phyloP scores from a whole-genome alignment of 2,797 vertebrate species.

The Dipus sagitta region DNA sequence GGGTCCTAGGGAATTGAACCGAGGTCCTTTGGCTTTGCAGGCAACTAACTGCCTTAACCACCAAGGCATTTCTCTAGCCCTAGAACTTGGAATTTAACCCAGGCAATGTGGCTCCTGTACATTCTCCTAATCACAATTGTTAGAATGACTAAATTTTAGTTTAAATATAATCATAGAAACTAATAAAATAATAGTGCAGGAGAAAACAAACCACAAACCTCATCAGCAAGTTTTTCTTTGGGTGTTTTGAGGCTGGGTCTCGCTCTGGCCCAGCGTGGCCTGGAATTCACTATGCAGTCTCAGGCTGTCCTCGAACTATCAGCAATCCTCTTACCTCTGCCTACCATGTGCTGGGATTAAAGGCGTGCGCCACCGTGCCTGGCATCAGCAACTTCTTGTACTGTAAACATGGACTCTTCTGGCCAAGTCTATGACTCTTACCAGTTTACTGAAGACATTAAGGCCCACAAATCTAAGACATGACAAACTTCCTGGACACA shows the following conservation, averaged over 20 bases:
- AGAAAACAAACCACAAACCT: background rate
- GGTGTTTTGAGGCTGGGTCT: too few relatives aligned
- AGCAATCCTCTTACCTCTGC: too few relatives aligned
- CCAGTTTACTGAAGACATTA: slow-evolving; percentile 10
- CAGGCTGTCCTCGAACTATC: too few relatives aligned
- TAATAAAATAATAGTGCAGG: background rate
- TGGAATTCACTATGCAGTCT: too few relatives aligned
- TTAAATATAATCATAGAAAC: slow-evolving; percentile 44
- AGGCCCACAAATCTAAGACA: background rate
- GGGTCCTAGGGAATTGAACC: too few relatives aligned
- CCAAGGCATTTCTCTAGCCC: too few relatives aligned
- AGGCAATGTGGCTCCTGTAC: background rate
- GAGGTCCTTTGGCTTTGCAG: too few relatives aligned
- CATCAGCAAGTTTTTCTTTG: background rate
- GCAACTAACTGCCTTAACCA: too few relatives aligned
- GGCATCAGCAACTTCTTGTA: background rate
- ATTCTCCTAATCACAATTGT: background rate
- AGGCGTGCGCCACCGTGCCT: too few relatives aligned
- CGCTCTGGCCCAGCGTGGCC: too few relatives aligned
- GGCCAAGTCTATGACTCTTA: background rate
- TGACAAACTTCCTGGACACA: background rate
- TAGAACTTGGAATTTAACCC: background rate
- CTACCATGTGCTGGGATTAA: too few relatives aligned
- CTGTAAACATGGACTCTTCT: background rate
- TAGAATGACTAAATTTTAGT: slow-evolving; percentile 30